Base-by-base conservation (phyloP, 2,888 invertebrate genomes). In the Achlya flavicornis region DNA sequence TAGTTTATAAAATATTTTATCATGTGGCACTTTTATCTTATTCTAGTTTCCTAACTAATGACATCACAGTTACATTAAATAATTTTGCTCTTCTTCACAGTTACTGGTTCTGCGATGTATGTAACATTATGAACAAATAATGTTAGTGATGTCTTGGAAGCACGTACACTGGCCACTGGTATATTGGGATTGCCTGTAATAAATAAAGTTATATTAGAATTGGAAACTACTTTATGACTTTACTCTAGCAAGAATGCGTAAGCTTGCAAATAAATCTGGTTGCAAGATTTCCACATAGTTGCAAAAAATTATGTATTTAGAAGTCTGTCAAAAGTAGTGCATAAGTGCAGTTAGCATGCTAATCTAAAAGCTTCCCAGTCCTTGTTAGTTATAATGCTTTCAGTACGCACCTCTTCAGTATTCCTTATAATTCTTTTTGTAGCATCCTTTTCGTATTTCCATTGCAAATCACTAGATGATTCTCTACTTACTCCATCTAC, bases 21-120 rank as follows among this genome's bases (percentile, higher is more conserved):
- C 73, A 80, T 92, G 89, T 93, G 92, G 92, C 92, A 92, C 92
- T 83, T 90, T 90, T 88, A 78, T 81, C 84, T 88, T 85, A 89
- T 63, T 66, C 84, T 89, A 89, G 66, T 67, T 68, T 72, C 74
- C 71, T 81, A 85, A 65, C 71, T 87, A 85, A 81, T 68, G 75
- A 80, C 86, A 88, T 85, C 87, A 88, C 88, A 86, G 82, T 80
- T 80, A 77, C 79, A 74, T 75, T 38, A 14, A 46, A 64, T 73
- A 75, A 19, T 60, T 58, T 19, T 63, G 58, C 46, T 66, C 32
- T 53, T 43, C 57, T 19, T 14, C 33, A 41, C 16, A 58, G 63
- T 59, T 59, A 19, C 59, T 48, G 48, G 59, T 65, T 63, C 66
- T 60, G 60, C 43, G 57, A 61, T 59, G 64, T 63, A 59, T 41